Conservation (phyloP, 2,888 invertebrate species). For the Taphrorychus bicolor region DNA sequence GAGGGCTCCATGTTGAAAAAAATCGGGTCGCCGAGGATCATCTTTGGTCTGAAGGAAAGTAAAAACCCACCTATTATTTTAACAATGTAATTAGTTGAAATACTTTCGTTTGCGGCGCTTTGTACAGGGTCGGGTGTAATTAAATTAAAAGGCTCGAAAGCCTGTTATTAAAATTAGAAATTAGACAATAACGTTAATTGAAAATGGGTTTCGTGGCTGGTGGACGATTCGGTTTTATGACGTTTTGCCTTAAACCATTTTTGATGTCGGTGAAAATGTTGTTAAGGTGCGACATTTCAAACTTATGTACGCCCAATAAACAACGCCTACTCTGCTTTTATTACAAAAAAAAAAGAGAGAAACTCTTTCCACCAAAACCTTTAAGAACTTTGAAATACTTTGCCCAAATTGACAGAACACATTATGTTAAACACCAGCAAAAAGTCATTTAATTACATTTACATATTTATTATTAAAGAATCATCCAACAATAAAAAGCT, state of each 20-base stretch:
- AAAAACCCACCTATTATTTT: background rate
- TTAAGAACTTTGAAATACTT: too few species aligned
- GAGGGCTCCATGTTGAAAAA: background rate
- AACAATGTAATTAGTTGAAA: background rate
- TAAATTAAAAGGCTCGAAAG: background rate
- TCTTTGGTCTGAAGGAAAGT: background rate
- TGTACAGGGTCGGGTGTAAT: background rate
- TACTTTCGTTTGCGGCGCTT: slow-evolving; percentile 3
- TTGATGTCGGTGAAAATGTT: background rate
- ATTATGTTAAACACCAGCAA: too few species aligned
- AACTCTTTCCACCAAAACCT: too few species aligned
- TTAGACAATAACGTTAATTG: background rate
- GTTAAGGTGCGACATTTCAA: background rate
- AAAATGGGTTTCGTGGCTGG: background rate
- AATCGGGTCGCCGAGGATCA: slow-evolving; percentile 1
- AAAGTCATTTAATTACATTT: too few species aligned
- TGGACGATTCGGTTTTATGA: background rate
- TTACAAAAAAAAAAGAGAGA: too few species aligned
- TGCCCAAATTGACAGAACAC: too few species aligned
- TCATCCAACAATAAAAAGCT: too few species aligned
- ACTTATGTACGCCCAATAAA: too few species aligned
- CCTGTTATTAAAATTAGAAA: background rate
- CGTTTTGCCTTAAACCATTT: background rate
- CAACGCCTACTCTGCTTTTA: too few species aligned
- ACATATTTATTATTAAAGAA: too few species aligned